Evolutionary conservation across 2,888 invertebrate genomes (phyloP).

Genomic region (Trachelus tabidus): DNA sequence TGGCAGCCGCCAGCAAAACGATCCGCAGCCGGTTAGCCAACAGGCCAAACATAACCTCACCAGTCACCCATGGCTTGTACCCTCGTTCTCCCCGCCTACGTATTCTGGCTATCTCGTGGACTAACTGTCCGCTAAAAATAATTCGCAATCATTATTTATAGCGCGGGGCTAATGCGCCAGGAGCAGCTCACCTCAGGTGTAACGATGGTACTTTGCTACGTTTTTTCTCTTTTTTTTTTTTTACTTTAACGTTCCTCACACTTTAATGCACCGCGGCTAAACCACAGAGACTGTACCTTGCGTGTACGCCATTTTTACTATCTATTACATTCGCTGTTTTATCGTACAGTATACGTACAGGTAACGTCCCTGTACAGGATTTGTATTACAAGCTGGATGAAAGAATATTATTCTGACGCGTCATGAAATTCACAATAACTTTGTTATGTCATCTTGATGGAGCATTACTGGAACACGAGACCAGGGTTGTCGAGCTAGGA

Average conservation of each 20-base stretch:
- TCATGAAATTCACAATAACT: not conserved
- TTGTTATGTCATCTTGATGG: not conserved
- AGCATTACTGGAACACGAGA: not conserved
- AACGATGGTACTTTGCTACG: not conserved
- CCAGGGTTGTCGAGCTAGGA: not conserved
- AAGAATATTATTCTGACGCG: not conserved
- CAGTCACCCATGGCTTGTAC: conserved; percentile 26
- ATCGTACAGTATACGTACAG: not conserved
- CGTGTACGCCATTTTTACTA: not conserved
- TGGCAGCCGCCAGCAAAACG: conserved; percentile 28
- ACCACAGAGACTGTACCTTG: not conserved
- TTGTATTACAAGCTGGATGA: not conserved
- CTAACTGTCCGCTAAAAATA: conserved; percentile 37
- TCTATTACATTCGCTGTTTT: not conserved
- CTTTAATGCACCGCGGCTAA: not conserved
- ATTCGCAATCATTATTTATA: conserved; percentile 39
- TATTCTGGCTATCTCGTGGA: conserved; percentile 4
- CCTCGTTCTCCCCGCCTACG: conserved; percentile 3
- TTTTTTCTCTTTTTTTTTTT: not conserved
- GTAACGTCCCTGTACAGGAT: not conserved
- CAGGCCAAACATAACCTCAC: conserved; percentile 35
- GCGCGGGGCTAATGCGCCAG: conserved; percentile 5
- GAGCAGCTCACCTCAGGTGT: not conserved
- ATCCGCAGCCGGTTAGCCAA: conserved; percentile 37
- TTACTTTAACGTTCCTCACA: not conserved